Base-by-base conservation (phyloP, 2,888 invertebrate species). In the Lordiphosa andalusiaca region DNA sequence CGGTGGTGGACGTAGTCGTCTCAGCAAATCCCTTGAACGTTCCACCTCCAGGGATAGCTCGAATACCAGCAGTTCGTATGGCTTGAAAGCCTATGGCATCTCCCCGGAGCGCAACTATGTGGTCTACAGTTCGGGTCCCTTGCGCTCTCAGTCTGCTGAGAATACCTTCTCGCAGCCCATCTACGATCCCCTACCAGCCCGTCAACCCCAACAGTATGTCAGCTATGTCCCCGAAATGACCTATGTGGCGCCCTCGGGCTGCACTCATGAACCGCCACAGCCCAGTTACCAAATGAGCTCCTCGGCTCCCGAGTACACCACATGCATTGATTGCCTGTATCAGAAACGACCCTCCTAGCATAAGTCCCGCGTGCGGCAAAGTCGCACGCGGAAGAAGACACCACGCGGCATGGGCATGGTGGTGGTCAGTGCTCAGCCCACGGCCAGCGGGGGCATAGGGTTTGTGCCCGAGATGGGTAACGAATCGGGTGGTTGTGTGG, bases 311-410 rank as follows among this genome's bases (percentile, higher is more conserved):
- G 94, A 94, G 68, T 92, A 93, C 58, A 93, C 93, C 44, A 93
- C 93, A 23, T 94, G 94, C 89, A 93, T 94, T 73, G 93, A 94
- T 84, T 94, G 94, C 85, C 92, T 94, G 88, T 91, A 94, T 40
- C 93, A 93, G 57, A 91, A 90, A 71, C 91, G 92, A 88, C 90
- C 91, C 72, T 92, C 92, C 91, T 92, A 93, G 92, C 92, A 93
- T 90, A 93, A 91, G 91, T 91, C 91, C 90, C 89, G 90, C 88
- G 90, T 89, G 83, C 90, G 88, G 73, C 92, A 91, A 90, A 92
- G 92, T 91, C 92, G 92, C 91, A 91, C 92, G 91, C 92, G 92
- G 87, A 91, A 89, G 73, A 90, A 90, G 74, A 84, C 90, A 83
- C 89, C 90, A 73, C 88, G 91, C 35, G 87, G 87, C 50, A 66